These are phyloP conservation scores for Sibirionetta formosa DNA, from an alignment of 2,797 vertebrate genomes.

Conservation along the genomic window DNA sequence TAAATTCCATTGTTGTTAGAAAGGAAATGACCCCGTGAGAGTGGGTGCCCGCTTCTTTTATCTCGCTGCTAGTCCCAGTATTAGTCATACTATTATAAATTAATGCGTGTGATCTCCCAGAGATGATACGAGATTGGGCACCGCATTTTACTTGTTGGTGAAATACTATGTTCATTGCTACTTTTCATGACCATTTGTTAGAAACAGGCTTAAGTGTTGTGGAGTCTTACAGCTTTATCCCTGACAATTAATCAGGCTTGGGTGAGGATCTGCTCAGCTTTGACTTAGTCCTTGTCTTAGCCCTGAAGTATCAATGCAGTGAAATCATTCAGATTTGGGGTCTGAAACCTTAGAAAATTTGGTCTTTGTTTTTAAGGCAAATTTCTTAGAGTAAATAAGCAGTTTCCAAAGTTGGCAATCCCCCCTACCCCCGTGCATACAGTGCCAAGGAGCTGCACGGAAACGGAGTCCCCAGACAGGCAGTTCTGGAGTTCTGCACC, in stretches of 20 bases:
- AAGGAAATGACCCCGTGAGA: constrained; percentile 63
- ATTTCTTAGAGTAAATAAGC: not conserved
- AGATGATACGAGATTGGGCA: not conserved
- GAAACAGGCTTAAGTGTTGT: not conserved
- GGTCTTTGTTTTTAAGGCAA: not conserved
- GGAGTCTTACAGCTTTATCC: not conserved
- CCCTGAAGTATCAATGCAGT: not conserved
- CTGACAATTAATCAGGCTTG: not conserved
- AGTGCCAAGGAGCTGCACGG: not conserved
- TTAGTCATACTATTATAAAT: not conserved
- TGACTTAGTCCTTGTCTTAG: not conserved
- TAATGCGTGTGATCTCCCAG: not conserved
- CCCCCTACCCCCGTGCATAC: not conserved
- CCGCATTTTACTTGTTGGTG: not conserved
- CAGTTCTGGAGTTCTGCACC: not conserved
- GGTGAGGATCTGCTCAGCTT: not conserved
- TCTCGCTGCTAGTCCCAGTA: constrained; percentile 81
- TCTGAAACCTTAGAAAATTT: not conserved
- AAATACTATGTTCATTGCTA: not conserved
- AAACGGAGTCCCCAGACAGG: not conserved
- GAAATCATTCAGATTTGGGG: not conserved
- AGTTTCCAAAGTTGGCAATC: fast-evolving
- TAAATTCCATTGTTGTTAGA: constrained; percentile 14
- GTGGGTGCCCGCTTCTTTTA: constrained; percentile 65
- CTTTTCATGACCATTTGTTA: not conserved